phyloP scores from a whole-genome alignment of 2,113 vertebrate species.

The Genyomyrus donnyi region DNA sequence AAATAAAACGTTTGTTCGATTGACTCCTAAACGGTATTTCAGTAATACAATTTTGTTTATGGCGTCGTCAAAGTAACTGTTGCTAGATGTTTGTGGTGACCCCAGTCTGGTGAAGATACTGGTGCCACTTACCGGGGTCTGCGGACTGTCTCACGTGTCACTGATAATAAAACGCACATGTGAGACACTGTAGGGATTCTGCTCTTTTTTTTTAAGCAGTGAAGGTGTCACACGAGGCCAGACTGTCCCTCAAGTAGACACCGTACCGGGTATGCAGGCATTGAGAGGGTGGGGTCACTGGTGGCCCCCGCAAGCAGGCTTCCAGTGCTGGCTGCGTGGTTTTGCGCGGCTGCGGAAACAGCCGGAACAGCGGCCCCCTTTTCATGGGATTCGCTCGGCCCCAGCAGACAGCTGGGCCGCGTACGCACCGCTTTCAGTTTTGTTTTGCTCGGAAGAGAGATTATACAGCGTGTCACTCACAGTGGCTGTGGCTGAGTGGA shows the following conservation, averaged over 20 bases:
- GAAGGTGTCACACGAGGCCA: slow-evolving; percentile 62
- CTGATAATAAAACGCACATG: slow-evolving; percentile 62
- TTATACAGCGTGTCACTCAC: background rate
- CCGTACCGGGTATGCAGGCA: slow-evolving; percentile 34
- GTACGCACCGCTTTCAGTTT: background rate
- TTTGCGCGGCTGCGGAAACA: slow-evolving; percentile 24
- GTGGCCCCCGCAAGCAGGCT: background rate
- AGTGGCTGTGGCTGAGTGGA: background rate
- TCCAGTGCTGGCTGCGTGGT: slow-evolving; percentile 27
- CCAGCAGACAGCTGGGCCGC: background rate
- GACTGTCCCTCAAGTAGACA: slow-evolving; percentile 38
- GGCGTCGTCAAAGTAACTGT: background rate
- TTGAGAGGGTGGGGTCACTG: slow-evolving; percentile 18
- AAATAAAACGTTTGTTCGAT: background rate
- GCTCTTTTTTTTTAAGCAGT: slow-evolving; percentile 64
- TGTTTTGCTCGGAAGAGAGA: background rate
- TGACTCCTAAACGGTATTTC: background rate
- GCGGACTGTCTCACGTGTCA: slow-evolving; percentile 25
- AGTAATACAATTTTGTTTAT: slow-evolving; percentile 59
- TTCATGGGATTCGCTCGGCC: background rate
- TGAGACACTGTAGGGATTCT: slow-evolving; percentile 59
- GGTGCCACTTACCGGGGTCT: slow-evolving; percentile 51
- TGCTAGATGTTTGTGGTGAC: slow-evolving; percentile 54
- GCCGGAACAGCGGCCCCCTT: slow-evolving; percentile 16
- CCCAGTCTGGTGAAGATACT: slow-evolving; percentile 46